Evolutionary conservation across 2,888 invertebrate species (phyloP).

Genomic region (Noctua comes): DNA sequence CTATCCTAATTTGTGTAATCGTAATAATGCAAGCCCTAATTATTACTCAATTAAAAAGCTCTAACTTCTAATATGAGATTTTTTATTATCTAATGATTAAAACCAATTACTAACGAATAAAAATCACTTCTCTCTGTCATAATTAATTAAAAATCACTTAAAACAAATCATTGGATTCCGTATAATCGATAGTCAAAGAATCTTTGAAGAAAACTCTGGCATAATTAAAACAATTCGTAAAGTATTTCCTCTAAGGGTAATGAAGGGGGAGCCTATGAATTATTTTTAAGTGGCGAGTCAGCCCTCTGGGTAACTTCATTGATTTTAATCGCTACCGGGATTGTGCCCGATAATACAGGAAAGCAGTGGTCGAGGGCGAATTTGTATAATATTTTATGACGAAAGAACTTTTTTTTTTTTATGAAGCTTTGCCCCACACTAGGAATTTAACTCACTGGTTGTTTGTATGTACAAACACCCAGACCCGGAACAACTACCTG

Average conservation of each 20-base stretch:
- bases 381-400: conserved; percentile 38
- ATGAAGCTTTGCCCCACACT: too few relatives aligned
- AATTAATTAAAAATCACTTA: conserved; percentile 55
- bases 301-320: conserved; percentile 74
- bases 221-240: conserved; percentile 74
- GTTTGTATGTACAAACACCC: too few relatives aligned
- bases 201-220: conserved; percentile 58
- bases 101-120: conserved; percentile 15
- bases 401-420: too few relatives aligned
- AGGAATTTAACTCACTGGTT: too few relatives aligned
- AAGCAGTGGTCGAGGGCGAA: conserved; percentile 30
- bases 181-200: conserved; percentile 57
- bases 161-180: conserved; percentile 30
- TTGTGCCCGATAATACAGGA: conserved; percentile 41
- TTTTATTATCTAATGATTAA: conserved; percentile 3
- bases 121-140: conserved; percentile 13
- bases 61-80: background rate
- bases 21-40: too few relatives aligned
- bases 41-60: background rate
- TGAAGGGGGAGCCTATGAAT: conserved; percentile 79
- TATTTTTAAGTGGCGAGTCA: conserved; percentile 79
- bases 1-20: background rate
- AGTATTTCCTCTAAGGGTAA: conserved; percentile 76
- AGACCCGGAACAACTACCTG: too few relatives aligned
- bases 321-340: conserved; percentile 75